phyloP scores from a whole-genome alignment of 1,140 invertebrate genomes.

The Streblospio benedicti region DNA sequence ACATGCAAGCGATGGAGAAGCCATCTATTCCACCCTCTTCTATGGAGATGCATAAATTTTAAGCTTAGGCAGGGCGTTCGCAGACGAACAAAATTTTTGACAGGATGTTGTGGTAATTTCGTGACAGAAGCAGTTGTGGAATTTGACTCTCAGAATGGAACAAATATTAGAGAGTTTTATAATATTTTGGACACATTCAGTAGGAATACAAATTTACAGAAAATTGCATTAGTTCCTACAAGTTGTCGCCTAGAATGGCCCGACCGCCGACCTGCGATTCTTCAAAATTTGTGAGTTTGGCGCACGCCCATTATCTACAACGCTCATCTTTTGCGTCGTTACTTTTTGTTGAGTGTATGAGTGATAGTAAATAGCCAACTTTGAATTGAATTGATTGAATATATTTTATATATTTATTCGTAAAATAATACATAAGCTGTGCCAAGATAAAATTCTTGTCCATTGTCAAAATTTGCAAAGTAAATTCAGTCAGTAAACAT shows the following conservation, averaged over 20 bases:
- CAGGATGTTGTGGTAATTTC: conserved; percentile 47
- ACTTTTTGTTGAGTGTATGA: too few species aligned
- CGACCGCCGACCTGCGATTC: too few species aligned
- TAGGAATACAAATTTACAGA: conserved; percentile 40
- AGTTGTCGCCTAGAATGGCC: conserved; percentile 44
- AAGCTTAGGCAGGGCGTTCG: conserved; percentile 42
- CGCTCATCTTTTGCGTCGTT: background rate
- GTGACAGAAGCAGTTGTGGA: conserved; percentile 43
- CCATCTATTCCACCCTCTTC: conserved; percentile 55
- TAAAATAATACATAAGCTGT: too few species aligned
- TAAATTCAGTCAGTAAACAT: too few species aligned
- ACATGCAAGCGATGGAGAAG: conserved; percentile 57
- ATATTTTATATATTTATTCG: too few species aligned
- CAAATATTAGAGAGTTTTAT: conserved; percentile 38
- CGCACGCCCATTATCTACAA: conserved; percentile 6
- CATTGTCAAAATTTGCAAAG: too few species aligned
- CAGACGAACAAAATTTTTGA: conserved; percentile 44
- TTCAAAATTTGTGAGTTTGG: too few species aligned
- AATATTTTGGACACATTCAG: conserved; percentile 34
- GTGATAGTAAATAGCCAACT: too few species aligned
- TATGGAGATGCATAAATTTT: conserved; percentile 51
- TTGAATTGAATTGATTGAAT: too few species aligned
- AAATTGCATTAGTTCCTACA: conserved; percentile 40
- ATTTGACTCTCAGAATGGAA: conserved; percentile 45
- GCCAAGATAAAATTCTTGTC: too few species aligned